Evolutionary conservation across 2,888 invertebrate species (phyloP).

Genomic region (Aethes cnicana): DNA sequence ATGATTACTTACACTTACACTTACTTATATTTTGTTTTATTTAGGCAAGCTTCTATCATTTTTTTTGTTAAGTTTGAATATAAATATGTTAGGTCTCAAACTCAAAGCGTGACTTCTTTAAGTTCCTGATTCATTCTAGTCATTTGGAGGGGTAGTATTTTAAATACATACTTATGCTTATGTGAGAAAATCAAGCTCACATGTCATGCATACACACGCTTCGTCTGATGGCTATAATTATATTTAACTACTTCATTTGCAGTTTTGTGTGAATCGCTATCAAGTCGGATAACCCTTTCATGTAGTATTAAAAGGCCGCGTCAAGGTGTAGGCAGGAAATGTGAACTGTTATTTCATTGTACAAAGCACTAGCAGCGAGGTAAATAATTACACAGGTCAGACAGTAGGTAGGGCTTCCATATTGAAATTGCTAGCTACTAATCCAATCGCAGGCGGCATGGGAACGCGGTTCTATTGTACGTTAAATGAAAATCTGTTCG

Average conservation of each 20-base stretch:
- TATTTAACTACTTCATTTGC: constrained; percentile 34
- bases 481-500: constrained; percentile 49
- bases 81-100: too few species aligned
- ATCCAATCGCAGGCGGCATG: constrained; percentile 46
- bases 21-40: too few species aligned
- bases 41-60: too few species aligned
- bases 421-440: constrained; percentile 43
- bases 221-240: constrained; percentile 19
- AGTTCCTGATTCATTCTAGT: too few species aligned
- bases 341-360: constrained; percentile 58
- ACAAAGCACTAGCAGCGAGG: constrained; percentile 45
- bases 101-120: too few species aligned
- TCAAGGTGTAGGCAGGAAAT: constrained; percentile 46
- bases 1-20: too few species aligned
- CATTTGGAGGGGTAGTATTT: too few species aligned
- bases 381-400: constrained; percentile 54
- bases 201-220: constrained; percentile 13
- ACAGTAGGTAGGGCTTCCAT: constrained; percentile 31
- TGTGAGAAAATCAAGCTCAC: too few species aligned
- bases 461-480: constrained; percentile 47
- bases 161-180: too few species aligned
- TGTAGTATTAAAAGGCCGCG: constrained; percentile 32
- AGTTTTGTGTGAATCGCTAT: constrained; percentile 35
- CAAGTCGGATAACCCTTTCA: constrained; percentile 34
- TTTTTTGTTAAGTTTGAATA: too few species aligned